Evolutionary conservation across 2,113 vertebrate species (phyloP).

Genomic region (Lycocorax pyrrhopterus): DNA sequence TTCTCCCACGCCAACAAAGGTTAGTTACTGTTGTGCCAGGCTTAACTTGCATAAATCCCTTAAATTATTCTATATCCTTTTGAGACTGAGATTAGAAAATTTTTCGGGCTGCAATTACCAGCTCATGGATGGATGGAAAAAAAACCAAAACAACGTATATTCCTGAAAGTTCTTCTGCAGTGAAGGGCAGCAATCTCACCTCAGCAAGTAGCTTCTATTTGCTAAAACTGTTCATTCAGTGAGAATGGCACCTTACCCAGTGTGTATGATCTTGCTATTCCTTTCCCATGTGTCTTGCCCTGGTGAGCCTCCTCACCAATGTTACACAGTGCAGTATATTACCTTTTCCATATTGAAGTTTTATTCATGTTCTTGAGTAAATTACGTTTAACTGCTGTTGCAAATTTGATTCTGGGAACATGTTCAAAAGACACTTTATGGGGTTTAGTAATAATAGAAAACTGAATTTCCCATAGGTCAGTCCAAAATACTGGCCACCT

Average conservation of each 20-base stretch:
- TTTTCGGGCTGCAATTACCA: not conserved
- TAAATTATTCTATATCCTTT: not conserved
- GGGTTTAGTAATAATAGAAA: not conserved
- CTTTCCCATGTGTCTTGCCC: not conserved
- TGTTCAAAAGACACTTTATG: not conserved
- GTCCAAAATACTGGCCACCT: not conserved
- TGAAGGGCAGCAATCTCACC: not conserved
- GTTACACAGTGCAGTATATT: not conserved
- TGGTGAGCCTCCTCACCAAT: not conserved
- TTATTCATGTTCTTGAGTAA: not conserved
- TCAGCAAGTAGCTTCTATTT: not conserved
- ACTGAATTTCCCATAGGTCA: not conserved
- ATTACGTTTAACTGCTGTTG: not conserved
- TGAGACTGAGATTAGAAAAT: not conserved
- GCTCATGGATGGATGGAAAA: not conserved
- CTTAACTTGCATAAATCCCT: constrained; percentile 13
- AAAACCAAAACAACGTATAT: not conserved
- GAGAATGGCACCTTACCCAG: not conserved
- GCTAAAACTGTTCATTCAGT: not conserved
- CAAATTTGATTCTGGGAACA: not conserved
- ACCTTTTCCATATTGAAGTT: not conserved
- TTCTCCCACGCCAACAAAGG: not conserved
- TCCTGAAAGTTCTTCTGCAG: not conserved
- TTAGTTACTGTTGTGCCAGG: not conserved
- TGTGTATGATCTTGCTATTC: not conserved